Conservation (phyloP, 2,113 vertebrate genomes). For the Phoenicopterus ruber region DNA sequence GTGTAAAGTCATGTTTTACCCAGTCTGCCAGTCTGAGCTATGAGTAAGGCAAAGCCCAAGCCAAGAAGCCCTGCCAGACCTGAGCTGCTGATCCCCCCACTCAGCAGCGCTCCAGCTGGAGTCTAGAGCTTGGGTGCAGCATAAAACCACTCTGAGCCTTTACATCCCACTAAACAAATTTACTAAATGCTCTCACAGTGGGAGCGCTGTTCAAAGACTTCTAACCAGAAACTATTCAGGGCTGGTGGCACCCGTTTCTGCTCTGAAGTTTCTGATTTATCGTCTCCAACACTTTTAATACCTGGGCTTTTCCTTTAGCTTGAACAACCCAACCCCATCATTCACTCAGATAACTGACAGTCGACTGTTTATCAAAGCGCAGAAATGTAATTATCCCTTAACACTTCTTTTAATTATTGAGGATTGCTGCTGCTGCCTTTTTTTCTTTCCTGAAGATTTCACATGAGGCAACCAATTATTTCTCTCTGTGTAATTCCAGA, state of each 20-base stretch:
- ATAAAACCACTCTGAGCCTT: not conserved
- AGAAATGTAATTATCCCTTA: slow-evolving; percentile 20
- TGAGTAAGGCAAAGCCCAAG: not conserved
- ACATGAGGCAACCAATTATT: slow-evolving; percentile 11
- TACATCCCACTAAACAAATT: not conserved
- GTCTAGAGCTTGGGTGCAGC: not conserved
- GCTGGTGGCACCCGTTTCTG: not conserved
- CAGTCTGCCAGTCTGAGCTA: not conserved
- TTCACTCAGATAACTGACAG: not conserved
- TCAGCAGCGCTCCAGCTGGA: not conserved
- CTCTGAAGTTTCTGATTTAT: not conserved
- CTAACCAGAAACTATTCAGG: fast-evolving
- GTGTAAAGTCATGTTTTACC: not conserved
- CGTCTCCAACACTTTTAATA: not conserved
- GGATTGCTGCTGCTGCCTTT: not conserved
- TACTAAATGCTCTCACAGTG: not conserved
- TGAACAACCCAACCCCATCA: not conserved
- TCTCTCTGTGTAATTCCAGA: not conserved
- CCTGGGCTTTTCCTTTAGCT: not conserved
- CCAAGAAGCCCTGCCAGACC: not conserved
- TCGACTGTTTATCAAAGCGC: not conserved
- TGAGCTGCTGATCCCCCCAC: not conserved
- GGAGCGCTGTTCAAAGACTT: not conserved
- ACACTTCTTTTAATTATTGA: slow-evolving; percentile 29
- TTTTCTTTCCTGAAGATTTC: slow-evolving; percentile 6